Evolutionary conservation across 2,113 vertebrate species (phyloP).

Genomic region (Paralichthys olivaceus): DNA sequence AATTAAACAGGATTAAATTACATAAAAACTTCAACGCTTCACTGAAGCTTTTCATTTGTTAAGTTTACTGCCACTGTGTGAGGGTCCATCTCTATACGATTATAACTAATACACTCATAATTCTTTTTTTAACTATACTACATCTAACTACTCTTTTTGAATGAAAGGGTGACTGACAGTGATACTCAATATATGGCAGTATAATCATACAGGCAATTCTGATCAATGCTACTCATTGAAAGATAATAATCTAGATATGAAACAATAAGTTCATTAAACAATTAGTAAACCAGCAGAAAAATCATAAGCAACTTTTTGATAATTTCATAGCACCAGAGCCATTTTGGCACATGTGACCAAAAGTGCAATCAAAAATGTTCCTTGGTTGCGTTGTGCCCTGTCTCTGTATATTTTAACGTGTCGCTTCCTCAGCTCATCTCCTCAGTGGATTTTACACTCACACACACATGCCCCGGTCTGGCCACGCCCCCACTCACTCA

Average conservation of each 20-base stretch:
- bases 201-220: background rate
- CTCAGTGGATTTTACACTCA: no score
- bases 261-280: background rate
- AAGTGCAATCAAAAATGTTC: no score
- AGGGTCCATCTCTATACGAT: background rate
- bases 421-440: no score
- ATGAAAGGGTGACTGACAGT: background rate
- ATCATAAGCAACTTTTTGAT: background rate
- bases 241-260: background rate
- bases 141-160: background rate
- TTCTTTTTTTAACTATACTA: background rate
- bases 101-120: background rate
- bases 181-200: background rate
- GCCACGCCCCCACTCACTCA: no score
- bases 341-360: no score
- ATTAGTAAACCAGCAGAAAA: background rate
- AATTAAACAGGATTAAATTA: constrained; percentile 30
- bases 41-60: background rate
- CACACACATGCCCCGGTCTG: no score
- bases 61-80: background rate
- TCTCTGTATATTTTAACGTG: no score
- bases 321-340: no score
- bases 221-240: background rate
- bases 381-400: no score
- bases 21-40: constrained; percentile 5